These are phyloP conservation scores for Acrossocheilus fasciatus DNA, from an alignment of 2,797 vertebrate genomes.

Conservation along the genomic window DNA sequence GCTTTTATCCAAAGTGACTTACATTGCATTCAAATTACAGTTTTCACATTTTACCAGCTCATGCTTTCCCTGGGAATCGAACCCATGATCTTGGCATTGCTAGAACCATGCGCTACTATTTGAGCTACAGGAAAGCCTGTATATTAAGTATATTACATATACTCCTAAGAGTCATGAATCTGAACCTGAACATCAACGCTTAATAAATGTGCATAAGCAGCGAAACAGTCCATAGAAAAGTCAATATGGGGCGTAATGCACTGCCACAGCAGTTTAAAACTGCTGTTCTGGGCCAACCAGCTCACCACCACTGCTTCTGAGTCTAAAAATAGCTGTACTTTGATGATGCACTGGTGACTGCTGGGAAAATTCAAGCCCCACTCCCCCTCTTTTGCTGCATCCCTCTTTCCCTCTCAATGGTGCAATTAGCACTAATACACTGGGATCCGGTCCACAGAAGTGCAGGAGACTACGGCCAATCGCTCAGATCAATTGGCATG, in stretches of 20 bases:
- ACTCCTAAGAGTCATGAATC: background rate
- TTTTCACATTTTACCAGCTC: no score
- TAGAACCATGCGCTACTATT: no score
- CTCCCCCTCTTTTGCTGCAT: slow-evolving; percentile 50
- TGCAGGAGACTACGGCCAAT: slow-evolving; percentile 62
- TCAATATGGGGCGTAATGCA: slow-evolving; percentile 43
- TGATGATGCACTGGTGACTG: slow-evolving; percentile 76
- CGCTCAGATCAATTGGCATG: slow-evolving; percentile 52
- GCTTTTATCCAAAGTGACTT: no score
- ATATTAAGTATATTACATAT: background rate
- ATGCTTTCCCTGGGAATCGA: no score
- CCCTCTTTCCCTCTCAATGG: slow-evolving; percentile 63
- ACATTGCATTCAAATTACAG: no score
- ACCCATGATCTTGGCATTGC: no score
- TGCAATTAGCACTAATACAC: slow-evolving; percentile 74
- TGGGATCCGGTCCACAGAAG: slow-evolving; percentile 64
- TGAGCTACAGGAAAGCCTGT: no score
- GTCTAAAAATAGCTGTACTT: slow-evolving; percentile 76
- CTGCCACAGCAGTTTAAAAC: slow-evolving; percentile 39
- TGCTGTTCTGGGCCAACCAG: slow-evolving; percentile 63
- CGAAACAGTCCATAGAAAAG: slow-evolving; percentile 27
- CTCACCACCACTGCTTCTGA: slow-evolving; percentile 64
- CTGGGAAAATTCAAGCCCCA: slow-evolving; percentile 61
- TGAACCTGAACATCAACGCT: background rate
- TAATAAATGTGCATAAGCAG: slow-evolving; percentile 50